These are phyloP conservation scores for Alfaro cultratus DNA, from an alignment of 2,797 vertebrate genomes.

Conservation along the genomic window DNA sequence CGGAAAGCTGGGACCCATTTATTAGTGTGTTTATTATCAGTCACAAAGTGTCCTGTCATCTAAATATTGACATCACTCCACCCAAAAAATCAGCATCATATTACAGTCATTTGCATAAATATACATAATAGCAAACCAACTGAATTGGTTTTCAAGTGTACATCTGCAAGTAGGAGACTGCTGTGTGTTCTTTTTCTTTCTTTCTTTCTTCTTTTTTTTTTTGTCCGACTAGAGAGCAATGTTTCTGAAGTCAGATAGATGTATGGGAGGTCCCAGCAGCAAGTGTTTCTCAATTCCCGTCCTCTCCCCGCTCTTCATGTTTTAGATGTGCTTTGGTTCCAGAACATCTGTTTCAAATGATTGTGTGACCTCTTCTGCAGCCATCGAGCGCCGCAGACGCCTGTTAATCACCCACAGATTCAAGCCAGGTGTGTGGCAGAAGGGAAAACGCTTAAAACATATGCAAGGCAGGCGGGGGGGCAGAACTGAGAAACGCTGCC, in stretches of 20 bases:
- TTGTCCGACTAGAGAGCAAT: not conserved
- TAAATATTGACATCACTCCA: not conserved
- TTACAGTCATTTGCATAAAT: not conserved
- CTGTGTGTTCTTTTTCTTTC: not conserved
- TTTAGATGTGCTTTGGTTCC: too few species aligned
- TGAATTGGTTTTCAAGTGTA: not conserved
- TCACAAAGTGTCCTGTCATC: not conserved
- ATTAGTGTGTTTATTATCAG: not conserved
- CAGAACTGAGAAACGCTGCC: too few species aligned
- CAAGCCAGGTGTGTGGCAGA: too few species aligned
- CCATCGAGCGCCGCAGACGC: too few species aligned
- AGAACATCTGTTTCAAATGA: too few species aligned
- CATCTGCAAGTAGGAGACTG: not conserved
- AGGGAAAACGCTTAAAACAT: too few species aligned
- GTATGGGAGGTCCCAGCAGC: not conserved
- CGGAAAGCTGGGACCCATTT: not conserved
- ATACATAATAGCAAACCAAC: not conserved
- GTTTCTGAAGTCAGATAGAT: not conserved
- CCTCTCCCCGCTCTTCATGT: too few species aligned
- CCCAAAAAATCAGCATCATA: not conserved
- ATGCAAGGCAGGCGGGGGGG: not conserved
- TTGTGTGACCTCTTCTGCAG: too few species aligned
- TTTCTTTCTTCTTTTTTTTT: not conserved
- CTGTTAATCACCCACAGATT: too few species aligned
- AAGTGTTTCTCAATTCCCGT: too few species aligned